Conservation (phyloP, 2,888 invertebrate species). For the Clusia tigrina region DNA sequence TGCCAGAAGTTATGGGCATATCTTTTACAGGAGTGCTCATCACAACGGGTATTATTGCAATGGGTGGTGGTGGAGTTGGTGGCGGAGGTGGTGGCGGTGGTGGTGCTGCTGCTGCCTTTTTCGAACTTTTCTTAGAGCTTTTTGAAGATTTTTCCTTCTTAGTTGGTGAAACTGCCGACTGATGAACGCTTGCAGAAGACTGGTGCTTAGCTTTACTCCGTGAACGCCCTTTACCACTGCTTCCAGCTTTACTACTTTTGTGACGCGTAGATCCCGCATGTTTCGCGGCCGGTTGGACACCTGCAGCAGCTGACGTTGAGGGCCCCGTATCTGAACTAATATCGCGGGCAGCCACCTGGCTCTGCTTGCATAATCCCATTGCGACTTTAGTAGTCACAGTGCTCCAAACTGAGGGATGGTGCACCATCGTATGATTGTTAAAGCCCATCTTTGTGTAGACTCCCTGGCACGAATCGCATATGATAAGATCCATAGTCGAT, state of each 20-base stretch:
- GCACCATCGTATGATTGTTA: conserved; percentile 74
- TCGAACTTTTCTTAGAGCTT: conserved; percentile 23
- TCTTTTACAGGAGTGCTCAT: not conserved
- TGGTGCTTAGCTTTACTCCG: conserved; percentile 52
- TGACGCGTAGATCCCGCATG: too few species aligned
- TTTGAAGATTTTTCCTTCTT: conserved; percentile 33
- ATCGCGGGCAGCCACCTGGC: not conserved
- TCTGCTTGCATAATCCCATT: conserved; percentile 12
- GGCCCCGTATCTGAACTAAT: conserved; percentile 53
- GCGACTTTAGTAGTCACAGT: conserved; percentile 45
- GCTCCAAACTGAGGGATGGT: conserved; percentile 63
- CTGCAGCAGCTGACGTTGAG: conserved; percentile 60
- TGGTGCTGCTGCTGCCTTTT: conserved; percentile 31
- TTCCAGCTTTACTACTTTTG: conserved; percentile 61
- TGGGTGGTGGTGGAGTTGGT: conserved; percentile 16
- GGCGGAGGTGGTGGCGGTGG: conserved; percentile 28
- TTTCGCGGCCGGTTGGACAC: conserved; percentile 43
- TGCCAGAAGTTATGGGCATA: not conserved
- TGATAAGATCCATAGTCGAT: conserved; percentile 78
- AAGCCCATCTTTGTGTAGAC: conserved; percentile 82
- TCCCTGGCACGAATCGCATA: conserved; percentile 80
- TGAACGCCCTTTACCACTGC: conserved; percentile 49
- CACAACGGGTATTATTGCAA: not conserved
- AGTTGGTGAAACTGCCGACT: conserved; percentile 19
- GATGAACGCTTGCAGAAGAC: conserved; percentile 37